Conservation (phyloP, 2,797 vertebrate genomes). For the Acomys russatus region DNA sequence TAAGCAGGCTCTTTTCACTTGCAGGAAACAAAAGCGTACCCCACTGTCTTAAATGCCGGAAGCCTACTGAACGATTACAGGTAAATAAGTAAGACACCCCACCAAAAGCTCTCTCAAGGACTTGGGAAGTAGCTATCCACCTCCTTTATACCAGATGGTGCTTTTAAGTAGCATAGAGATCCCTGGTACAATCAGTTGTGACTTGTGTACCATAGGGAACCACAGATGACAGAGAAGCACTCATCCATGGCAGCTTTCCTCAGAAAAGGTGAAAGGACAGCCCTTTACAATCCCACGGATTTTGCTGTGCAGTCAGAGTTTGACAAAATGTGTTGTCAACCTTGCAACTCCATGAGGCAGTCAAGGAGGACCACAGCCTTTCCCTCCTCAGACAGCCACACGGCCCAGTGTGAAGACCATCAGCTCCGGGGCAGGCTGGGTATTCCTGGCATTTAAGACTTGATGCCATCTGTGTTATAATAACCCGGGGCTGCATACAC, state of each 20-base stretch:
- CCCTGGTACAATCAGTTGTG: neutral
- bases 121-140: neutral
- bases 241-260: neutral
- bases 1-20: constrained; percentile 35
- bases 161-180: neutral
- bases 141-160: neutral
- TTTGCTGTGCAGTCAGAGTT: neutral
- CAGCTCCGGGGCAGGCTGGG: neutral
- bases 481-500: neutral
- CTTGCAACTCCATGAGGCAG: neutral
- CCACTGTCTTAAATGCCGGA: neutral
- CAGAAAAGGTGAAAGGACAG: neutral
- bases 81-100: neutral
- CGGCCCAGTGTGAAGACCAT: neutral
- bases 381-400: neutral
- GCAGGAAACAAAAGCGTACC: constrained; percentile 36
- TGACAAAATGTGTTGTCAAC: neutral
- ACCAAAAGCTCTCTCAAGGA: constrained; percentile 12
- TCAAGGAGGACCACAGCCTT: neutral
- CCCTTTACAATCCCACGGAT: neutral
- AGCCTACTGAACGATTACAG: neutral
- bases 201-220: neutral
- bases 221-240: neutral
- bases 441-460: neutral
- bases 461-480: neutral